Percentiles rank a stretch among this genome's conserved stretches.
These are phyloP conservation scores for Spea bombifrons DNA, from an alignment of 2,113 vertebrate genomes.

Conservation along the genomic window DNA sequence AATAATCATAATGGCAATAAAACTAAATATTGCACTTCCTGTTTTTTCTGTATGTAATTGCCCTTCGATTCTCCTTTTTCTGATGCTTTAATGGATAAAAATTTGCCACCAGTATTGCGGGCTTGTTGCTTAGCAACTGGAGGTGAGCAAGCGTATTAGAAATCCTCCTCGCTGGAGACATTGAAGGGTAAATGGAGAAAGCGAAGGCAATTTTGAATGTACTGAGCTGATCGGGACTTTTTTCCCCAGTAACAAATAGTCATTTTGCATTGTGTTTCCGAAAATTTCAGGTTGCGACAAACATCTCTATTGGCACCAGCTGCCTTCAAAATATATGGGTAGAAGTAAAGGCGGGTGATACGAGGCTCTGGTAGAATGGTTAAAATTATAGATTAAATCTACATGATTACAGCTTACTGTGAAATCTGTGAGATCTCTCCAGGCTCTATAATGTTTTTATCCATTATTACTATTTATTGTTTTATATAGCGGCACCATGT, in stretches of 20 bases:
- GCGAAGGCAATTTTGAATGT: slow-evolving; percentile 14
- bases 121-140: slow-evolving; percentile 59
- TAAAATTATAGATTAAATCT: no score
- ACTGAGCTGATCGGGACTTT: slow-evolving; percentile 16
- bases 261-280: slow-evolving; percentile 7
- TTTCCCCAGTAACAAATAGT: slow-evolving; percentile 21
- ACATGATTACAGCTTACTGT: no score
- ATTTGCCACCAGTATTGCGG: slow-evolving; percentile 38
- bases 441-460: no score
- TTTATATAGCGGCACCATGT: no score
- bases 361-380: no score
- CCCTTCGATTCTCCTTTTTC: slow-evolving; percentile 40
- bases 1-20: neutral
- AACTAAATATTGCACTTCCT: neutral
- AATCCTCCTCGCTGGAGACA: slow-evolving; percentile 28
- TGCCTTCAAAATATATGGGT: neutral
- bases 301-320: neutral
- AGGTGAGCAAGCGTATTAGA: slow-evolving; percentile 54
- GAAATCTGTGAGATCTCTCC: no score
- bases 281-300: slow-evolving; percentile 21
- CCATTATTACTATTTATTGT: no score
- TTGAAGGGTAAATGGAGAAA: slow-evolving; percentile 35
- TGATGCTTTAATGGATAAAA: slow-evolving; percentile 33
- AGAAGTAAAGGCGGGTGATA: no score
- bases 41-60: slow-evolving; percentile 18